Base-by-base conservation (phyloP, 1,140 invertebrate species). In the Apis laboriosa region DNA sequence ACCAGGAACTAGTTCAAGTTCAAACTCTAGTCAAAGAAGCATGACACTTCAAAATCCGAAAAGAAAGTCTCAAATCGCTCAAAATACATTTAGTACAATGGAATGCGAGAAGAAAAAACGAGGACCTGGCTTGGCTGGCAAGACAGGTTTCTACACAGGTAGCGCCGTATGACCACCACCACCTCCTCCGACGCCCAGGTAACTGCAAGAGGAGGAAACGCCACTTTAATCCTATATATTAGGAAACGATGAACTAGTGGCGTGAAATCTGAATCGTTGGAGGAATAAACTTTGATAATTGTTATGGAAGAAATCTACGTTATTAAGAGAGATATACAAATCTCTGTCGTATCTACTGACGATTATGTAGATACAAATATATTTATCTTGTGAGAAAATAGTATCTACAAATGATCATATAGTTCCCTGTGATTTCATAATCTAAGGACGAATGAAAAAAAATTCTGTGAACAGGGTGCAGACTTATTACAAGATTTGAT, bases 151-250 rank as follows among this genome's bases (percentile, higher is more conserved):
- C 56, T 94, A 93, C 34, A 90, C 91, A 2, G 93, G 93, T 13
- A 94, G 93, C 77, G 94, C 94, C 13, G 94, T 94, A 94, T 94
- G 94, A 94, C 93, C 92, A 88, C 92, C 93, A 91, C 89, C 92
- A 17, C 92, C 92, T 51, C 90, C 91, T 81, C 90, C 92, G 74
- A 89, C 90, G 15, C 92, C 92, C 0, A 93, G 92, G 89, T 94
- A 94, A 93, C 90, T 94, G 85, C 86, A 80, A 68, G 90, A 92
- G 87, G 90, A 93, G 61, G 93, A 93, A 86, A 92, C 91, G 56
- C 88, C 88, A 34, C 85, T 94, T 24, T 93, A 90, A 88, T 49
- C 63, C 24, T 53, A 19, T 17, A 43, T 15, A 9, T 5, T 5
- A 13, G 9, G 15, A 21, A 19, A 19, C 28, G 70, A n/a, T 1